Evolutionary conservation across 2,888 invertebrate species (phyloP).

Genomic region (Antitype chi): DNA sequence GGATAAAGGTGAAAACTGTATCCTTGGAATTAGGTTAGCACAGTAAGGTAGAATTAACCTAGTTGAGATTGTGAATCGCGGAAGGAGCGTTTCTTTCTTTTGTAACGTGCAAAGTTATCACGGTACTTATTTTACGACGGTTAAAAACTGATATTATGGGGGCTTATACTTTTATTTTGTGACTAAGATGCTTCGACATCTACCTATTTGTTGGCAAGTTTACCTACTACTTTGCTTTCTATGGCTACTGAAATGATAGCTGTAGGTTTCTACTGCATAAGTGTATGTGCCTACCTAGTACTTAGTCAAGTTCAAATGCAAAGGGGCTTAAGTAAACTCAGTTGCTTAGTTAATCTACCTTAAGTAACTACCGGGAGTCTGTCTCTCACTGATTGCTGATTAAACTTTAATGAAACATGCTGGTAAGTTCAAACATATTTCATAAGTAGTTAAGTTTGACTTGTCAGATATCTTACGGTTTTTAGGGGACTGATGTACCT

Average conservation of each 20-base stretch:
- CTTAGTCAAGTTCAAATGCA: background rate
- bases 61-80: constrained; percentile 45
- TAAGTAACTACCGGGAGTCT: background rate
- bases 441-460: background rate
- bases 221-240: background rate
- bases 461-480: constrained; percentile 14
- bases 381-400: constrained; percentile 14
- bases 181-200: no score
- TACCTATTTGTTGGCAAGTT: background rate
- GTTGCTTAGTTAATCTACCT: background rate
- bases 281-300: background rate
- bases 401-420: constrained; percentile 13
- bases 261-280: background rate
- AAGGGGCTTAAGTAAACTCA: background rate
- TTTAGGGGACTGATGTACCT: constrained; percentile 14
- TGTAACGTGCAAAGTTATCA: constrained; percentile 4
- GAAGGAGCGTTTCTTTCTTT: constrained; percentile 27
- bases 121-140: no score
- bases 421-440: constrained; percentile 2
- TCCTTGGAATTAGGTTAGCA: constrained; percentile 68
- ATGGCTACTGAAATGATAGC: background rate
- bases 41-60: constrained; percentile 58
- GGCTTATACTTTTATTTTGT: no score
- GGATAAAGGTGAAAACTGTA: constrained; percentile 64
- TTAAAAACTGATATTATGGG: background rate